Base-by-base conservation (phyloP, 1,140 invertebrate genomes). In the Trinorchestia longiramus region DNA sequence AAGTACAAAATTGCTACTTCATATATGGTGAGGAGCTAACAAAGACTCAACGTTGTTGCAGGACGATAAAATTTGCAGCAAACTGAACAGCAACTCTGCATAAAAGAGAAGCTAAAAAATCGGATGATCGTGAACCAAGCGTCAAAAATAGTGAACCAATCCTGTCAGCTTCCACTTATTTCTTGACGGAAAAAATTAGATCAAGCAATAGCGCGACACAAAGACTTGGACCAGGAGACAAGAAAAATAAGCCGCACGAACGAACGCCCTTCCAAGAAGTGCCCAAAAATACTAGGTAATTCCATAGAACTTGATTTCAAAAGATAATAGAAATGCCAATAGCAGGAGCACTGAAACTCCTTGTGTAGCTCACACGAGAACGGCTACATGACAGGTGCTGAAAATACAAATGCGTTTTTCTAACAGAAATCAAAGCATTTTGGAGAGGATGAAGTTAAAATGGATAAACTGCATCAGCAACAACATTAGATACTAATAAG, bases 61-160 rank as follows among this genome's bases (percentile, higher is more conserved):
- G 62, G 11, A 36, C 62, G 62, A 77, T 36, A 77, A 77, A 77
- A 28, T 77, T 36, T 1, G 28, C 62, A 77, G 28, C 62, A 77
- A 77, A 77, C 62, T 77, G 62, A 77, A 77, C 62, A 23, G 62
- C 62, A 77, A 77, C 62, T 77, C 62, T 77, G 62, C 62, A 77
- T 77, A 77, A 77, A 77, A 77, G 88, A 41, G 36, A 90, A 43
- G 41, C 88, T 17, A 41, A 90, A 94, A 94, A 94, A 43, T 47
- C 19, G 43, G 44, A 19, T 44, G 44, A 44, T 94, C 92, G 92
- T 94, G 92, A 94, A 43, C 43, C 43, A 94, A 45, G 92, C 44
- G 92, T 94, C 92, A 94, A 94, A 94, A 94, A 94, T 47, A 94
- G 40, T 94, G 92, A 94, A 47, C 92, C 92, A 94, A 94, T 45